Conservation (phyloP, 2,888 invertebrate genomes). For the Sarcophaga subvicina region DNA sequence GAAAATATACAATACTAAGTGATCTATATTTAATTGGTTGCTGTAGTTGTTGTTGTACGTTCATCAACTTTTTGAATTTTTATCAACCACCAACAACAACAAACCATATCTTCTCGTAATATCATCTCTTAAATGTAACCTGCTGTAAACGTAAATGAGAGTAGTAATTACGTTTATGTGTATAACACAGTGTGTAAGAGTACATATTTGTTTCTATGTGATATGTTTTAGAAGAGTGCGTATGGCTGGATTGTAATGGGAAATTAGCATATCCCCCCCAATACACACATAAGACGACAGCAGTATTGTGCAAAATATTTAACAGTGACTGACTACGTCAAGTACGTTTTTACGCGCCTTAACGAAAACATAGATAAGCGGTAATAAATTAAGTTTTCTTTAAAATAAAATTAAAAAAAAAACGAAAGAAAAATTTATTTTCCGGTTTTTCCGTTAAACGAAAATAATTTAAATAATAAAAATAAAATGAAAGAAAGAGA, state of each 20-base stretch:
- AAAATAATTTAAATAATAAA: slow-evolving; percentile 17
- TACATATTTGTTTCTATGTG: slow-evolving; percentile 4
- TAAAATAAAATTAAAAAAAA: slow-evolving; percentile 8
- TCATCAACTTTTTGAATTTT: neutral
- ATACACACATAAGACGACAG: slow-evolving; percentile 24
- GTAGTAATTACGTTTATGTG: slow-evolving; percentile 42
- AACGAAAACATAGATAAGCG: slow-evolving; percentile 64
- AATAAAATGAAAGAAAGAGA: slow-evolving; percentile 4
- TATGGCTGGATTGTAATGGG: neutral
- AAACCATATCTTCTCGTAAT: slow-evolving; percentile 8
- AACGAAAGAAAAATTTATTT: slow-evolving; percentile 25
- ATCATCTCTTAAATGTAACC: slow-evolving; percentile 38
- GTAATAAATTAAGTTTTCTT: slow-evolving; percentile 16
- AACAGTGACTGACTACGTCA: slow-evolving; percentile 48
- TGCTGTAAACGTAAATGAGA: neutral
- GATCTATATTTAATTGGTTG: slow-evolving; percentile 54
- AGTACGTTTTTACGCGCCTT: slow-evolving; percentile 63
- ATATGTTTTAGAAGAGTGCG: neutral
- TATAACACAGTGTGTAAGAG: slow-evolving; percentile 17
- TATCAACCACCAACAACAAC: neutral
- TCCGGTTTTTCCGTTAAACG: slow-evolving; percentile 60
- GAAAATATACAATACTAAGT: slow-evolving; percentile 54
- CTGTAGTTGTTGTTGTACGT: slow-evolving; percentile 15
- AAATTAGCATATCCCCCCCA: slow-evolving; percentile 52
- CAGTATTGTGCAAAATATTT: slow-evolving; percentile 46